phyloP scores from a whole-genome alignment of 2,888 invertebrate species.

The Melinaea menophilus region DNA sequence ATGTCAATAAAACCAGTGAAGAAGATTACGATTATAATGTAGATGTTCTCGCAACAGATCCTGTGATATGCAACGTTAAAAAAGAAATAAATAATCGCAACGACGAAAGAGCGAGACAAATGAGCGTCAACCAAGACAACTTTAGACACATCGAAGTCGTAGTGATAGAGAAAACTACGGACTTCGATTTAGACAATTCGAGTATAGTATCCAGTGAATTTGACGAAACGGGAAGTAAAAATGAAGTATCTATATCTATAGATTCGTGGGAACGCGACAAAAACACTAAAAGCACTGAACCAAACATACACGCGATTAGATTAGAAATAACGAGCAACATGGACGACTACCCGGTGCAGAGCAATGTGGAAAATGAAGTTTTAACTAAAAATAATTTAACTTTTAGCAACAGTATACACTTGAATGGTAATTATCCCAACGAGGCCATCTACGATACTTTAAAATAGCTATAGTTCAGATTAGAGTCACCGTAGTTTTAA shows the following conservation, averaged over 20 bases:
- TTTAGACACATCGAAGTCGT: constrained; percentile 75
- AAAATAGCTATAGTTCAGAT: constrained; percentile 50
- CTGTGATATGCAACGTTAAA: constrained; percentile 72
- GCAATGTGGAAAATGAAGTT: constrained; percentile 56
- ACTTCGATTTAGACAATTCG: constrained; percentile 68
- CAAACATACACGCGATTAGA: constrained; percentile 70
- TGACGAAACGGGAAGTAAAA: constrained; percentile 63
- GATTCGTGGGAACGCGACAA: constrained; percentile 73
- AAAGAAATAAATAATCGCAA: constrained; percentile 71
- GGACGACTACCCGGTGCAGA: constrained; percentile 64
- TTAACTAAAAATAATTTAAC: constrained; percentile 71
- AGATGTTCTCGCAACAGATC: constrained; percentile 68
- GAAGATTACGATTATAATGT: constrained; percentile 69
- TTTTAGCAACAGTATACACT: constrained; percentile 75
- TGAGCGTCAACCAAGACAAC: constrained; percentile 69
- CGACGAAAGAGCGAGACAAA: constrained; percentile 67
- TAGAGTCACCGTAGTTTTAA: constrained; percentile 22
- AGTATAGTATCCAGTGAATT: constrained; percentile 67
- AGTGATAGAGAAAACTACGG: constrained; percentile 73
- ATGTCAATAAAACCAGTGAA: constrained; percentile 55
- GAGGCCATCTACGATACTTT: constrained; percentile 76
- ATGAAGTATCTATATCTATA: constrained; percentile 65
- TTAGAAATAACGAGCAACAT: constrained; percentile 73
- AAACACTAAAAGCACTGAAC: constrained; percentile 48
- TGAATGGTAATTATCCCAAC: constrained; percentile 76